Conservation (phyloP, 2,797 vertebrate species). For the Cynodonichthys magdalenae region DNA sequence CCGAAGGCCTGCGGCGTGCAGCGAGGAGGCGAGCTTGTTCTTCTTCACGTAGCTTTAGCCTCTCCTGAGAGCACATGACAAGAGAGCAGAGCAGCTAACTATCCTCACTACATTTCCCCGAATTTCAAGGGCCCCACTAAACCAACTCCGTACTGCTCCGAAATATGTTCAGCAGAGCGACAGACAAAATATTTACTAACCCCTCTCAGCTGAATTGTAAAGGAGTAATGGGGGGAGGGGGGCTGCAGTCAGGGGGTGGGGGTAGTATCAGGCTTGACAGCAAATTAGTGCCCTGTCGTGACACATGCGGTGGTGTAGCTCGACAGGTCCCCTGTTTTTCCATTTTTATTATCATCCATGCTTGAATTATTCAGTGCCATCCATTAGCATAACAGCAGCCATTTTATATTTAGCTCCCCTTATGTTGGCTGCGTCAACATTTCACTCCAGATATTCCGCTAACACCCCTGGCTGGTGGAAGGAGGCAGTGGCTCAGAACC, state of each 20-base stretch:
- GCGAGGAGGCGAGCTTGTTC: constrained; percentile 35
- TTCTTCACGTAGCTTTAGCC: constrained; percentile 19
- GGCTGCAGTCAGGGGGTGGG: background rate
- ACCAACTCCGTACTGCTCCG: constrained; percentile 34
- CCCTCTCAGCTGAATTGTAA: constrained; percentile 64
- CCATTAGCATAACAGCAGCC: constrained; percentile 83
- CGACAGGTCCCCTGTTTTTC: constrained; percentile 74
- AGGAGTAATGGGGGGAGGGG: background rate
- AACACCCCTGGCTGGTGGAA: constrained; percentile 73
- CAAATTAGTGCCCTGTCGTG: constrained; percentile 81
- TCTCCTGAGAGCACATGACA: constrained; percentile 71
- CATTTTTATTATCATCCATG: constrained; percentile 83
- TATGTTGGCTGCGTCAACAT: constrained; percentile 78
- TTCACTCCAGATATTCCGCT: constrained; percentile 76
- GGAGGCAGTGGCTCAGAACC: constrained; percentile 72
- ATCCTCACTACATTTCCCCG: constrained; percentile 56
- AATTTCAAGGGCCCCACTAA: constrained; percentile 47
- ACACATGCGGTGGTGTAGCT: constrained; percentile 77
- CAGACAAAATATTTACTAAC: constrained; percentile 79
- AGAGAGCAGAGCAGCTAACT: constrained; percentile 49
- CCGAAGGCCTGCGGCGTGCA: constrained; percentile 39
- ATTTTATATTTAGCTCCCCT: constrained; percentile 87
- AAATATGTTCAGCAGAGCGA: constrained; percentile 51
- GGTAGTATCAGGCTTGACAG: constrained; percentile 72
- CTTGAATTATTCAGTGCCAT: constrained; percentile 88